These are phyloP conservation scores for Ispidina lecontei DNA, from an alignment of 2,797 vertebrate genomes.

Conservation along the genomic window DNA sequence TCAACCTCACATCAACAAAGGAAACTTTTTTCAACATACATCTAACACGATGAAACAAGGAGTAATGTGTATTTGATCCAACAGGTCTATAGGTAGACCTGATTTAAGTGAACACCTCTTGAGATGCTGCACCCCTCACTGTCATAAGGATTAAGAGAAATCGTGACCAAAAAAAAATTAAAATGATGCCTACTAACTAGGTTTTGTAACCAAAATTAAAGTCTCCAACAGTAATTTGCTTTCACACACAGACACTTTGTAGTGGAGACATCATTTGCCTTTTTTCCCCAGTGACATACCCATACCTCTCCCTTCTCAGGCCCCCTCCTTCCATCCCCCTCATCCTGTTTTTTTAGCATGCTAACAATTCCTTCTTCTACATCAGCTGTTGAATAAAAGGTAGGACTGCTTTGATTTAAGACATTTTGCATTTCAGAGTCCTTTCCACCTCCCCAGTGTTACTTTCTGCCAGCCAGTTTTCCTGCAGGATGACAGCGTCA, in stretches of 20 bases:
- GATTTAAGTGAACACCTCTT: not conserved
- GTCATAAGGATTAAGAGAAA: not conserved
- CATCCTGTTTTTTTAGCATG: not conserved
- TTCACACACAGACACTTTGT: no score
- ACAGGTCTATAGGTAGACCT: not conserved
- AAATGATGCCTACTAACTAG: not conserved
- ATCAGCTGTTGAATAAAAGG: not conserved
- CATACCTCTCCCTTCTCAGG: not conserved
- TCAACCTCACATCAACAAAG: not conserved
- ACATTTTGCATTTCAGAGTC: not conserved
- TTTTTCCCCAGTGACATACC: not conserved
- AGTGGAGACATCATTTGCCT: rapidly evolving
- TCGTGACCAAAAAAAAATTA: not conserved
- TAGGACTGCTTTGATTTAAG: not conserved
- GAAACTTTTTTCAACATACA: not conserved
- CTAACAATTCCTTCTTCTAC: not conserved
- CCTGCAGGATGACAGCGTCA: not conserved
- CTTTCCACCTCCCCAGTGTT: not conserved
- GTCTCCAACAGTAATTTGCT: not conserved
- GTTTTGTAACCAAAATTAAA: not conserved
- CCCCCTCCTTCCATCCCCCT: not conserved
- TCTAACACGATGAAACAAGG: not conserved
- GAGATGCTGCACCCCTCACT: rapidly evolving
- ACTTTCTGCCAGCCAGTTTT: not conserved
- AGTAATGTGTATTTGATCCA: rapidly evolving